Evolutionary conservation across 2,797 vertebrate genomes (phyloP).

Genomic region (Carapus acus): DNA sequence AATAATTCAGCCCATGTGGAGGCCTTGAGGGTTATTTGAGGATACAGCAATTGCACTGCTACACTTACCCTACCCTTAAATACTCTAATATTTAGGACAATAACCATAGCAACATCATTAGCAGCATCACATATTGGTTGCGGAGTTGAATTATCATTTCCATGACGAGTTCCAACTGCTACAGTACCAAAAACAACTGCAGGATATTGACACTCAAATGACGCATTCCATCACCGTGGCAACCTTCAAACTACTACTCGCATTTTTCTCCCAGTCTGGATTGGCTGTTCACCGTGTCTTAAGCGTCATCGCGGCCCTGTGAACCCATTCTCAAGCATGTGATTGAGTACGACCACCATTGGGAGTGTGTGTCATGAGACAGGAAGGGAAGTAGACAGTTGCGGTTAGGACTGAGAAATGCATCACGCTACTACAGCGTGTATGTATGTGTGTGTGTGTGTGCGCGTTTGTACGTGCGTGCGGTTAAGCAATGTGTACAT

Average conservation of each 20-base stretch:
- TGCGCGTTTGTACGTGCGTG: too few species aligned
- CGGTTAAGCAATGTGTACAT: too few species aligned
- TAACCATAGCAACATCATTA: constrained; percentile 13
- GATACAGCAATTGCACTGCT: neutral
- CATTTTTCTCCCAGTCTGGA: too few species aligned
- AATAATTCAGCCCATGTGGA: neutral
- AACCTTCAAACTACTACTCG: constrained; percentile 12
- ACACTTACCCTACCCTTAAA: constrained; percentile 1
- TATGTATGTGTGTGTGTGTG: neutral
- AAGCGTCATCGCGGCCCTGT: constrained; percentile 24
- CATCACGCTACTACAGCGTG: constrained; percentile 32
- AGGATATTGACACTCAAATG: neutral
- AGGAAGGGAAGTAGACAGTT: constrained; percentile 58
- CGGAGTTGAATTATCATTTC: constrained; percentile 16
- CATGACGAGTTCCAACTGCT: neutral
- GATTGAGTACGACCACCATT: constrained; percentile 33
- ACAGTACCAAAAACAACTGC: neutral
- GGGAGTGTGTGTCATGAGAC: constrained; percentile 56
- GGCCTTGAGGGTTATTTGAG: neutral
- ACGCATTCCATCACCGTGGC: constrained; percentile 10
- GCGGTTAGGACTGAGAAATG: constrained; percentile 54
- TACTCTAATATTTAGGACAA: neutral
- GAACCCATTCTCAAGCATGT: constrained; percentile 11
- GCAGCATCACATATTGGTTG: constrained; percentile 6
- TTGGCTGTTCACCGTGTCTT: constrained; percentile 31